Base-by-base conservation (phyloP, 2,888 invertebrate species). In the Patella ulyssiponensis region DNA sequence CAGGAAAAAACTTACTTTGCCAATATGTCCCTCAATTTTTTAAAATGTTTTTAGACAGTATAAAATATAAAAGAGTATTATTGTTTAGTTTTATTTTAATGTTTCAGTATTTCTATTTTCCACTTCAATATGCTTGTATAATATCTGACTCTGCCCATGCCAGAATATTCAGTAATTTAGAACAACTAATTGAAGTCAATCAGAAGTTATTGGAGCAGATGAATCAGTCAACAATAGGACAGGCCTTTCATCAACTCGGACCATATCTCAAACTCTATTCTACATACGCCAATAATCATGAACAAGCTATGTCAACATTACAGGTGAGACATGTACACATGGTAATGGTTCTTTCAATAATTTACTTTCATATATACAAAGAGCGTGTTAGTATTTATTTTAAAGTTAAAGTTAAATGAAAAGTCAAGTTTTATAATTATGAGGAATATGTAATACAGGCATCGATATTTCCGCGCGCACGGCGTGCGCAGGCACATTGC, bases 241-340 rank as follows among this genome's bases (percentile, higher is more conserved):
- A 92, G 74, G 94, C 95, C 0, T 95, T 96, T 90, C 92, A 94
- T 0, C 94, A 94, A 87, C 93, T 96, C 80, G 95, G 95, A 1
- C 96, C 96, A 4, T 96, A 94, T 89, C 94, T 96, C 75, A 96
- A 96, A 90, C 90, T 95, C 23, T 96, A 96, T 88, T 95, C 95
- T 0, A 94, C 94, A 0, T 96, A 96, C 90, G 95, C 95, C 0
- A 95, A 94, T 80, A 95, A 95, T 85, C 95, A 95, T 88, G 94
- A 94, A 82, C 93, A 94, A 79, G 93, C 94, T 0, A 90, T 95
- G 73, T 91, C 93, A 64, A 91, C 94, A 64, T 88, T 95, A 53
- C 94, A 94, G 92, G 94, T 94, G 92, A 85, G 84, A 74, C 5
- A 27, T 33, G 33, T 33, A 44, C 7, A 44, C 44, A 33, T 44